Evolutionary conservation across 2,797 vertebrate species (phyloP), one percentile per base, ranked within the genome.

Genomic region (Rhynchotus rufescens): DNA sequence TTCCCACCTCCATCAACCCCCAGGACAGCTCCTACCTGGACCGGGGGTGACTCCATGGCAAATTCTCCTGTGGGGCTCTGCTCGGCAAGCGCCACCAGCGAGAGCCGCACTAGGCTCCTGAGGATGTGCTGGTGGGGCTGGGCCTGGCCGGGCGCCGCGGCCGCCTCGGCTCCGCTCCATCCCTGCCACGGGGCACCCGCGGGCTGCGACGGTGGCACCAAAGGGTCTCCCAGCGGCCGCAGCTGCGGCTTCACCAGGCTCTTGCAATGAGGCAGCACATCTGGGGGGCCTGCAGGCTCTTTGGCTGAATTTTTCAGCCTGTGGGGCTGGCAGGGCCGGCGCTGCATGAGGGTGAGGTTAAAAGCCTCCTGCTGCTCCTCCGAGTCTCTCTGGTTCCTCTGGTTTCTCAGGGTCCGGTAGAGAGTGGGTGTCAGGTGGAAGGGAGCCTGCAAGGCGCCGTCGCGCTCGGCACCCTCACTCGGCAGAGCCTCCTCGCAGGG

Each of bases 1-100:
- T 52, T 44, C 71, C 15, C n/a, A 4, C 17, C 20, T 59, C 28
- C 16, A 2, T 9, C 22, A 56, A 9, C 1, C 1, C 2, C 0
- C 1, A 3, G 38, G 45, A 13, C 51, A 44, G 62, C 56, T 69
- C 96, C 87, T 98, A 99, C 99, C 98, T 99, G 99, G 66, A 99
- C 98, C 3, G 99, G 99, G 13, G 99, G 98, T 0, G 99, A 99
- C 67, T 99, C 98, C 21, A 99, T 97, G 0, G 98, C 98, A 0
- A 99, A 98, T 85, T 99, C 98, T 68, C 99, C 98, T 0, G 97
- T 98, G 10, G 98, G 97, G 80, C 97, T 97, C 90, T 99, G 97
- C 75, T 99, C 99, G 0, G 98, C 98, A 19, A 99, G 98, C 3
- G 99, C 99, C 15, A 98, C 99, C 98, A 99, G 98, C 0, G 99